A percentile compares a stretch with the other conserved stretches of the same genome.
Conservation (phyloP, 1,140 invertebrate genomes). For the Homalodisca vitripennis region DNA sequence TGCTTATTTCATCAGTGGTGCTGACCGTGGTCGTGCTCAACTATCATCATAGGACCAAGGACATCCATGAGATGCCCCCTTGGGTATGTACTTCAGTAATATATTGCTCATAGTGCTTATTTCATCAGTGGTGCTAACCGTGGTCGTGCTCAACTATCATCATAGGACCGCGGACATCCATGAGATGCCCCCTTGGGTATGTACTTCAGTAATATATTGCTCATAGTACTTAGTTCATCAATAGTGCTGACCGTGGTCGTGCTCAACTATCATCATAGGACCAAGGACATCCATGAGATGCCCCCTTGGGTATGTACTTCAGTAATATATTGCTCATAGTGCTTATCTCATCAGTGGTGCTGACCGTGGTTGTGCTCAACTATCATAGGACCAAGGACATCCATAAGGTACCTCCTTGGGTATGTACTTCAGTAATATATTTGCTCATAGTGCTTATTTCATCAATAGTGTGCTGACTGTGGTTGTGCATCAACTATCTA, state of each 20-base stretch:
- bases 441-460: constrained; percentile 99
- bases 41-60: constrained; percentile 95
- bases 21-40: constrained; percentile 97
- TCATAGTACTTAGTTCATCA: constrained; percentile 78
- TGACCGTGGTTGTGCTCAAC: constrained; percentile 96
- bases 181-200: constrained; percentile 95
- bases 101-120: constrained; percentile 99
- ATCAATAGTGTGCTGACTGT: constrained; percentile 97
- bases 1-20: constrained; percentile 97
- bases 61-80: constrained; percentile 94
- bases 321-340: too few species aligned
- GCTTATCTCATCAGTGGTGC: constrained; percentile 96
- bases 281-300: constrained; percentile 96
- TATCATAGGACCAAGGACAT: constrained; percentile 96
- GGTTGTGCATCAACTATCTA: constrained; percentile 97
- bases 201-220: constrained; percentile 45
- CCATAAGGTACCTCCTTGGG: constrained; percentile 96
- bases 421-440: constrained; percentile 99
- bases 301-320: constrained; percentile 89
- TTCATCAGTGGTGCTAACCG: constrained; percentile 95
- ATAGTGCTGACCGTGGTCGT: constrained; percentile 97
- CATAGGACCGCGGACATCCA: constrained; percentile 96
- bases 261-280: constrained; percentile 97
- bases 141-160: constrained; percentile 98
- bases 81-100: constrained; percentile 99